Evolutionary conservation across 2,113 vertebrate species (phyloP), one percentile per base, ranked within the genome.

Genomic region (Channa argus): DNA sequence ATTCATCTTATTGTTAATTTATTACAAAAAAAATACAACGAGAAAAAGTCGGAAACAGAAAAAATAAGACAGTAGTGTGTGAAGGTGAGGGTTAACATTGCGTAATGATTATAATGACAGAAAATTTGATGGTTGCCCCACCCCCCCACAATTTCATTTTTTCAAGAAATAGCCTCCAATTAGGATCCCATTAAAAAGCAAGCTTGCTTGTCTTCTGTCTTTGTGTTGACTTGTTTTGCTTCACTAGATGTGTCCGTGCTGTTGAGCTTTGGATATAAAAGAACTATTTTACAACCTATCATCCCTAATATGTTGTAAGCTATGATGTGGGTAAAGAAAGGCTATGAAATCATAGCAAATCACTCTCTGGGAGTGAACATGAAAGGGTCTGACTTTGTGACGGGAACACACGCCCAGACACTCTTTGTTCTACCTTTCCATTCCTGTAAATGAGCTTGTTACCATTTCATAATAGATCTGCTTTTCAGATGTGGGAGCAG

Each of bases 401-500:
- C 33, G 51, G 72, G 68, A 80, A 81, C 80, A 49, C 49, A 51
- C 15, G 41, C 74, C 50, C 75, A 71, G 71, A 77, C 68, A 9
- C 77, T 91, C 86, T 92, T 92, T 89, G 84, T 88, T 90, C 87
- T 86, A 83, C 79, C 74, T 74, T 84, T 84, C 78, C 82, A 79
- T 83, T 79, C 49, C 69, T 69, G 77, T 70, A 87, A 91, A 89
- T 87, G 79, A 85, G 82, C 83, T 89, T 92, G 88, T 91, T 91
- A 92, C 77, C 69, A 68, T 87, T 84, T 91, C 84, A 85, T 90
- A 84, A 93, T 84, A 84, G 79, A 86, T 83, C 75, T 72, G 62
- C 78, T 86, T 88, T 82, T 86, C 63, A 78, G 74, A 80, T 52
- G 45, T 50, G 52, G 65, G 59, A 62, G 65, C 50, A 45, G 72